Evolutionary conservation across 1,140 invertebrate genomes (phyloP).

Genomic region (Ceratitis capitata): DNA sequence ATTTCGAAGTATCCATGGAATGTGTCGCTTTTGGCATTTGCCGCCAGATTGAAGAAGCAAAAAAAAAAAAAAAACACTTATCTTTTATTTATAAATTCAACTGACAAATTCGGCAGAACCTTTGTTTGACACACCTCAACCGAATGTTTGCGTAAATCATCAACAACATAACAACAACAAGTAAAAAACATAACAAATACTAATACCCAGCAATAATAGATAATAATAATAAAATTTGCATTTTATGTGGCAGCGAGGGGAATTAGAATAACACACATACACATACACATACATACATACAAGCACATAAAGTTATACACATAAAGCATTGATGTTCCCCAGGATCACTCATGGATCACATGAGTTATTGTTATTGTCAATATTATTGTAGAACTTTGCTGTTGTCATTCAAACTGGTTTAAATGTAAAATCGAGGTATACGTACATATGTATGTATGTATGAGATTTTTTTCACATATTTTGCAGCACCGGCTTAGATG

Average conservation of each 20-base stretch:
- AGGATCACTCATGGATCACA: background rate
- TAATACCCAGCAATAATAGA: background rate
- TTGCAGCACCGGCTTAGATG: background rate
- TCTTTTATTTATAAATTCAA: background rate
- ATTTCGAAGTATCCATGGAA: conserved; percentile 1
- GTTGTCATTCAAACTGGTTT: conserved; percentile 2
- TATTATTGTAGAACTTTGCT: background rate
- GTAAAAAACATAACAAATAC: background rate
- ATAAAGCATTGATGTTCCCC: background rate
- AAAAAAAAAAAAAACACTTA: no score
- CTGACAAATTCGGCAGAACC: background rate
- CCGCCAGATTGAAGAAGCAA: background rate
- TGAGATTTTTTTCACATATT: background rate
- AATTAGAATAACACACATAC: background rate
- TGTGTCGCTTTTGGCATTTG: background rate
- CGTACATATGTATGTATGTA: background rate
- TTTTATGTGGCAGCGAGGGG: background rate
- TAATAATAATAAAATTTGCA: conserved; percentile 22
- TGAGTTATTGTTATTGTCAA: conserved; percentile 30
- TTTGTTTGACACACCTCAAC: conserved; percentile 31
- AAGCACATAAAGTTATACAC: no score
- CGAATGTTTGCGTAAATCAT: background rate
- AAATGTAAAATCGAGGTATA: background rate
- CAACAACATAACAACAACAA: background rate
- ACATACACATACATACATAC: no score